Percentiles rank a stretch among this genome's conserved stretches.
Conservation (phyloP, 2,888 invertebrate species). For the Sympetrum striolatum region DNA sequence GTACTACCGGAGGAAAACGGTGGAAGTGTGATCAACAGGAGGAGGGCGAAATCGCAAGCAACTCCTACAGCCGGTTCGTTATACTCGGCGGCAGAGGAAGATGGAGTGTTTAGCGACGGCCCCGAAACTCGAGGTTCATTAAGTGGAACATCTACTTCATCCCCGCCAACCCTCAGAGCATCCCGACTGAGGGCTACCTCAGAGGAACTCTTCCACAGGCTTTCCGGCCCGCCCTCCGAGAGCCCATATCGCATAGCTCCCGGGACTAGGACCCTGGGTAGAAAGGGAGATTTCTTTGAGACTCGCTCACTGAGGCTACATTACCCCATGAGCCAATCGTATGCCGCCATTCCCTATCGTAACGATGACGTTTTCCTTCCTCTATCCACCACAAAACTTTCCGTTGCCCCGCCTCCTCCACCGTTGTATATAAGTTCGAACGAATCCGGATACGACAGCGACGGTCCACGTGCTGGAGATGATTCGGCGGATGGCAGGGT, state of each 20-base stretch:
- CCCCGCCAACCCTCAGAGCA: constrained; percentile 50
- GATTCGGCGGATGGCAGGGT: constrained; percentile 55
- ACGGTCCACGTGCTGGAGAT: constrained; percentile 63
- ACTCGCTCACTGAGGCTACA: constrained; percentile 18
- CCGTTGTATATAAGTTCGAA: constrained; percentile 77
- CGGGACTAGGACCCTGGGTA: constrained; percentile 57
- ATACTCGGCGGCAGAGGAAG: neutral
- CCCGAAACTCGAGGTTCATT: neutral
- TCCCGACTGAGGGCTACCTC: constrained; percentile 65
- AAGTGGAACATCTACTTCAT: constrained; percentile 51
- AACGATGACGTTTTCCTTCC: constrained; percentile 38
- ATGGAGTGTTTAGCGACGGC: constrained; percentile 12
- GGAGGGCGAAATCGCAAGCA: constrained; percentile 15
- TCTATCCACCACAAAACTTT: neutral
- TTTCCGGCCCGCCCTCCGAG: constrained; percentile 13
- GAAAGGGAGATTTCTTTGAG: constrained; percentile 50
- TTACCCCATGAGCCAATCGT: constrained; percentile 45
- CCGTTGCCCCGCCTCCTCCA: constrained; percentile 44
- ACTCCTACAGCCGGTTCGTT: neutral
- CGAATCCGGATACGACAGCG: constrained; percentile 84
- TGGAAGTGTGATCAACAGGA: constrained; percentile 58
- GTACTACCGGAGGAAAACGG: constrained; percentile 77
- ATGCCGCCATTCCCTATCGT: constrained; percentile 46
- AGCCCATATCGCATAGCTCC: constrained; percentile 49
- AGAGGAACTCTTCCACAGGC: constrained; percentile 65